Evolutionary conservation across 2,888 invertebrate species (phyloP).

Genomic region (Agrochola litura): DNA sequence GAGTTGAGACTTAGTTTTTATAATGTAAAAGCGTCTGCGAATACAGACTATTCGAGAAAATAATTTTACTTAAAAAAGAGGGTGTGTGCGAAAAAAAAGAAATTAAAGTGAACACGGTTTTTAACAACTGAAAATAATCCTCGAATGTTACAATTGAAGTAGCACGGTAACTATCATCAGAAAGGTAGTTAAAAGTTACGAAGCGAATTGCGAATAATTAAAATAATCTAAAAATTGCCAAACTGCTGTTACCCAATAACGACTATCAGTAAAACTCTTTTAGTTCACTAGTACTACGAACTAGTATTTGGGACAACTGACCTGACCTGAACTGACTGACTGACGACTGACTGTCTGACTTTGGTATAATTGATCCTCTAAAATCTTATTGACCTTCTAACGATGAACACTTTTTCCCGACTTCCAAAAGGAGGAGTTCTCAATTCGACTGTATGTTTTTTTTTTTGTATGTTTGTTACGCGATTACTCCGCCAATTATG

Average conservation of each 20-base stretch:
- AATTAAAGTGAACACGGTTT: background rate
- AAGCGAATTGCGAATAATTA: background rate
- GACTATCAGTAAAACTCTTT: background rate
- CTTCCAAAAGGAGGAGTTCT: no score
- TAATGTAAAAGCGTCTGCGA: conserved; percentile 7
- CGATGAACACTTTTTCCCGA: background rate
- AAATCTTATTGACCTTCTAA: background rate
- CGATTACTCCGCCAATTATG: no score
- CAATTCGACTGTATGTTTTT: no score
- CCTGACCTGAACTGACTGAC: no score
- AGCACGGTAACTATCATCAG: background rate
- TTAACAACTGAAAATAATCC: background rate
- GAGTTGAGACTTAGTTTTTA: conserved; percentile 35
- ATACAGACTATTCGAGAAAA: background rate
- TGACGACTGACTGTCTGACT: no score
- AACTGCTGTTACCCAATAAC: background rate
- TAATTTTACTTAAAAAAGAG: background rate
- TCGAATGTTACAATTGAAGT: background rate
- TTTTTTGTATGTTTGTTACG: no score
- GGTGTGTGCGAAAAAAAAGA: no score
- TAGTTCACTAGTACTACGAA: background rate
- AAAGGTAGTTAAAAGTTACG: conserved; percentile 3
- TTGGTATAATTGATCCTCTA: background rate
- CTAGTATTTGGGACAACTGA: background rate
- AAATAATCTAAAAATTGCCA: background rate